phyloP scores from a whole-genome alignment of 37 sponge, comb jelly and placozoan species.

The Amphimedon queenslandica region DNA sequence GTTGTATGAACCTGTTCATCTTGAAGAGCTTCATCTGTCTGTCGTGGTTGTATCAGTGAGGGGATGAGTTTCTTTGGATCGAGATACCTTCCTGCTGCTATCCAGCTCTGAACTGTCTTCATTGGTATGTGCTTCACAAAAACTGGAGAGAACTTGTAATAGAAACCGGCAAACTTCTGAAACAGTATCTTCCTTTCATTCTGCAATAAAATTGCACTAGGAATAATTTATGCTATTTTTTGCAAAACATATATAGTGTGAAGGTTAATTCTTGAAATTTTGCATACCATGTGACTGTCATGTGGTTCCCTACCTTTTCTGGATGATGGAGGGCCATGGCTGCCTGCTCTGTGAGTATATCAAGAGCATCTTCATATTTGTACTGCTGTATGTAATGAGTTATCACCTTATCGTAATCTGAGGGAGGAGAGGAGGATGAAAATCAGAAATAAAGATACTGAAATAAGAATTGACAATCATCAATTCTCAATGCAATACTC shows the following conservation, averaged over 20 bases:
- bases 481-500: too few relatives aligned
- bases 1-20: slow-evolving; percentile 1
- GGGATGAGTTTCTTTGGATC: slow-evolving; percentile 84
- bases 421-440: neutral
- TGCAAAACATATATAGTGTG: too few relatives aligned
- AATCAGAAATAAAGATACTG: too few relatives aligned
- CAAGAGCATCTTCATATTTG: slow-evolving; percentile 70
- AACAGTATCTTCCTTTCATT: slow-evolving; percentile 18
- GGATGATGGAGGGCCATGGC: slow-evolving; percentile 9
- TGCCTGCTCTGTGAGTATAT: slow-evolving; percentile 51
- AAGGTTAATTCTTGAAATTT: neutral
- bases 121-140: slow-evolving; percentile 80
- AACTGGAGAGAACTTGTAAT: slow-evolving; percentile 86
- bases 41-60: slow-evolving; percentile 52
- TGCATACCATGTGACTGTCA: neutral
- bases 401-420: slow-evolving; percentile 89
- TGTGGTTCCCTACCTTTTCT: slow-evolving; percentile 14
- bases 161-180: slow-evolving; percentile 55
- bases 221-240: too few relatives aligned
- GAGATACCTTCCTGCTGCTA: slow-evolving; percentile 36
- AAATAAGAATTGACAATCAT: too few relatives aligned
- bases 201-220: too few relatives aligned
- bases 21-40: slow-evolving; percentile 5
- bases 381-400: slow-evolving; percentile 75
- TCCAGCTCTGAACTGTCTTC: slow-evolving; percentile 80